Base-by-base conservation (phyloP, 2,888 invertebrate genomes). In the Limnephilus marmoratus region DNA sequence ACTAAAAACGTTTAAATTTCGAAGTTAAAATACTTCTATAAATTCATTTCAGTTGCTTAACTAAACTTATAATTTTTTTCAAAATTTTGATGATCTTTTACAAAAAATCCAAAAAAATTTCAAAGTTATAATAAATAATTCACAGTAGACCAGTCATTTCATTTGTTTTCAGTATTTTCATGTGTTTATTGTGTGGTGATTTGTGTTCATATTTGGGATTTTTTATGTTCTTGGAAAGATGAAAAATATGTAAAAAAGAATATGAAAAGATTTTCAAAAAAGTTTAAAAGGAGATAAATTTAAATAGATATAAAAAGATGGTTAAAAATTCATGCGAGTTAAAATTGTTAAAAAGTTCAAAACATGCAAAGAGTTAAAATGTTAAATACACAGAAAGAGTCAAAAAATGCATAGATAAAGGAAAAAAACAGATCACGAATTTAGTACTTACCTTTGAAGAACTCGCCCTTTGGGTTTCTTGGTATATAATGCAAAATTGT, bases 231-330 rank as follows among this genome's bases (percentile, higher is more conserved):
- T 91, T 94, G 94, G 94, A 94, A 93, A 89, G 68, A 68, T 68
- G 68, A 68, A 68, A 68, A 68, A 68, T 68, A 68, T 68, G 68
- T 68, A 24, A 68, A 68, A 68, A 68, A 24, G 68, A 92, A 91
- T 88, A 53, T 81, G 91, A 82, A 86, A 91, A 91, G 82, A 41
- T 82, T 86, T 86, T 85, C 29, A 82, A 91, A 91, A 93, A 92
- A 91, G 93, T 81, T 93, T 92, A 85, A 90, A 86, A 91, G 37
- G 85, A 90, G 92, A 90, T 85, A 91, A 45, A 45, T 45, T 41
- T 92, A 93, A 92, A 94, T 92, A 93, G 93, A 94, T 93, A 82
- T 94, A 92, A 94, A 94, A 94, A 94, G 92, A 93, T 92, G 92
- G 94, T 93, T 92, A 94, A 93, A 94, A 89, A 94, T 93, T 94